Evolutionary conservation across 2,888 invertebrate genomes (phyloP).

Genomic region (Spialia ferax): DNA sequence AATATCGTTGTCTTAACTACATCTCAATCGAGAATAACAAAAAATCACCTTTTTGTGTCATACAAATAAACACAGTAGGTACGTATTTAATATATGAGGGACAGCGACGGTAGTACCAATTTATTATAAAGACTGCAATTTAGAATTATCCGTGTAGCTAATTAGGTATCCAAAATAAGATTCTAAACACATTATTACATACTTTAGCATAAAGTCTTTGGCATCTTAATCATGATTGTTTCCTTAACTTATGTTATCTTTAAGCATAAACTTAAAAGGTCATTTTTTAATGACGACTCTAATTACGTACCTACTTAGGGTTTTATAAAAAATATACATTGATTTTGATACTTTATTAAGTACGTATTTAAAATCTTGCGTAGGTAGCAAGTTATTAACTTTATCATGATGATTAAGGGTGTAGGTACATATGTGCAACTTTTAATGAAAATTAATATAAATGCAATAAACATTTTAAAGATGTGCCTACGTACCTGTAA

Average conservation of each 20-base stretch:
- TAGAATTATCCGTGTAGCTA: constrained; percentile 3
- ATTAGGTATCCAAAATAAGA: constrained; percentile 32
- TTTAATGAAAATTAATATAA: too few relatives aligned
- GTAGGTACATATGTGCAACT: too few relatives aligned
- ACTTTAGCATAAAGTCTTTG: constrained; percentile 7
- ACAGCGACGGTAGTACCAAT: constrained; percentile 14
- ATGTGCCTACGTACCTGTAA: too few relatives aligned
- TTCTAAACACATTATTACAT: constrained; percentile 21
- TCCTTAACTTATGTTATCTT: constrained; percentile 4
- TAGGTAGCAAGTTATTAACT: not conserved
- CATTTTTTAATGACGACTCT: not conserved
- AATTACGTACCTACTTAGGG: not conserved
- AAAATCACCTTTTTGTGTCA: constrained; percentile 7
- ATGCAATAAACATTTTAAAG: too few relatives aligned
- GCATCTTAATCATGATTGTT: not conserved
- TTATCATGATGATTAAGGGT: too few relatives aligned
- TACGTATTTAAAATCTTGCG: not conserved
- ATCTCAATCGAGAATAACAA: not conserved
- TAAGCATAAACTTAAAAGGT: not conserved
- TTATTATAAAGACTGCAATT: constrained; percentile 16
- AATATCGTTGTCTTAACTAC: not conserved
- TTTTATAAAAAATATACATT: not conserved
- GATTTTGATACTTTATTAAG: not conserved
- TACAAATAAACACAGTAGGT: constrained; percentile 30
- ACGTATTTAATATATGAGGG: not conserved